A percentile compares a stretch with the other conserved stretches of the same genome.
Conservation (phyloP, 1,140 invertebrate species). For the Drosophila nebulosa region DNA sequence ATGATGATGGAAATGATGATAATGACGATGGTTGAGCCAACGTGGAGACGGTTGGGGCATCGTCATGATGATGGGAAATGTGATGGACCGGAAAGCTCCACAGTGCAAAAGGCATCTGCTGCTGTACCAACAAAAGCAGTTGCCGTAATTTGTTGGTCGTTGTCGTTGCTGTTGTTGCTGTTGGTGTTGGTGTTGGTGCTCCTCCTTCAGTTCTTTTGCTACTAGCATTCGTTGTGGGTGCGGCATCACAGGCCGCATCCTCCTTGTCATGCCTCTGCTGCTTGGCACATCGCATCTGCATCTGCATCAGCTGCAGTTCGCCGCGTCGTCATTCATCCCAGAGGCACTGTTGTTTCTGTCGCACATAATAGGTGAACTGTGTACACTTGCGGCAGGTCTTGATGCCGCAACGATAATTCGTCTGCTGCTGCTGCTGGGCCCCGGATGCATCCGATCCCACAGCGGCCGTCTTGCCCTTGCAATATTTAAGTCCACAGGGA, state of each 20-base stretch:
- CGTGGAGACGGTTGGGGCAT: slow-evolving; percentile 6
- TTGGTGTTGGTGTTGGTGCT: slow-evolving; percentile 31
- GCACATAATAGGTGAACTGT: slow-evolving; percentile 91
- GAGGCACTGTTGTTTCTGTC: slow-evolving; percentile 91
- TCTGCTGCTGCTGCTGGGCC: slow-evolving; percentile 72
- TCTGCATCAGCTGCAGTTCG: slow-evolving; percentile 67
- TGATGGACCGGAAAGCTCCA: slow-evolving; percentile 77
- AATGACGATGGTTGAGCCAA: slow-evolving; percentile 18
- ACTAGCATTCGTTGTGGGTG: no score
- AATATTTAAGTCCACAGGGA: slow-evolving; percentile 96
- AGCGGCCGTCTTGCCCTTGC: slow-evolving; percentile 85
- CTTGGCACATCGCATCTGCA: slow-evolving; percentile 53
- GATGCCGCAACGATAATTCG: slow-evolving; percentile 94
- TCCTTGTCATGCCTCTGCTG: slow-evolving; percentile 21
- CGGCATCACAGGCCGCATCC: slow-evolving; percentile 26
- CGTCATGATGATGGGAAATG: slow-evolving; percentile 55
- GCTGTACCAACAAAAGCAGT: slow-evolving; percentile 74
- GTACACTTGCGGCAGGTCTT: slow-evolving; percentile 96
- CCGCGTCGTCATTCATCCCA: slow-evolving; percentile 90
- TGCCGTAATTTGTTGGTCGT: slow-evolving; percentile 76
- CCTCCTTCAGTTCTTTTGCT: slow-evolving; percentile 15
- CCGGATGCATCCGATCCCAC: slow-evolving; percentile 58
- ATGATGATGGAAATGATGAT: slow-evolving; percentile 40
- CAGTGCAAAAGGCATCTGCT: slow-evolving; percentile 77
- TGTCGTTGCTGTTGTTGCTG: slow-evolving; percentile 39